Base-by-base conservation (phyloP, 2,113 vertebrate genomes). In the Chloebia gouldiae region DNA sequence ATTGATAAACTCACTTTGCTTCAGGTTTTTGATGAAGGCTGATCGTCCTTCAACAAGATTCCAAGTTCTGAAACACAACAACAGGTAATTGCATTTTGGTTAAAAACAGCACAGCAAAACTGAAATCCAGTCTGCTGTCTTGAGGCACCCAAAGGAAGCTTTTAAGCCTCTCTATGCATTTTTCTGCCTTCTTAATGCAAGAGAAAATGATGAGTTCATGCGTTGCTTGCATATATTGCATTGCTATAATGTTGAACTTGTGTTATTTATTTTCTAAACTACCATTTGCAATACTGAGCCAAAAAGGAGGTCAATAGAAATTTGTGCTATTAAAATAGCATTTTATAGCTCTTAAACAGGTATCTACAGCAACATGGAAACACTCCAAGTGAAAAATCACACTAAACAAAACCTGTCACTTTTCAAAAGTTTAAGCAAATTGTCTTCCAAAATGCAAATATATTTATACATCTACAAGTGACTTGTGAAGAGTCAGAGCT, bases 1-100 rank as follows among this genome's bases (percentile, higher is more conserved):
- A 91, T 3, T 49, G 30, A 57, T 39, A 81, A 81, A 98, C 99
- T 99, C 96, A 99, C 99, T 99, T 92, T 99, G 98, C 91, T 99
- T 99, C 93, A 99, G 98, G 89, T 99, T 99, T 98, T 99, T 99
- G 96, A 99, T 98, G 93, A 99, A 99, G 27, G 99, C 99, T 20
- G 99, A 98, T 95, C 99, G 97, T 96, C 99, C 99, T 79, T 98
- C 98, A 59, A 98, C 98, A 70, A 99, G 98, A 97, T 99, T 99
- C 99, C 99, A 99, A 3, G 99, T 99, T 97, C 99, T 99, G 92
- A 78, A 98, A 97, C 81, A 97, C 37, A 97, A 80, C 49, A 94
- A 71, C 3, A 61, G 73, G 51, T 30, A 79, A 75, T 5, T 63
- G 16, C 37, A 66, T 45, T 76, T 63, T 39, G 10, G 33, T 93